Evolutionary conservation across 2,888 invertebrate genomes (phyloP), one percentile per base, ranked within the genome.

Genomic region (Phania funesta): DNA sequence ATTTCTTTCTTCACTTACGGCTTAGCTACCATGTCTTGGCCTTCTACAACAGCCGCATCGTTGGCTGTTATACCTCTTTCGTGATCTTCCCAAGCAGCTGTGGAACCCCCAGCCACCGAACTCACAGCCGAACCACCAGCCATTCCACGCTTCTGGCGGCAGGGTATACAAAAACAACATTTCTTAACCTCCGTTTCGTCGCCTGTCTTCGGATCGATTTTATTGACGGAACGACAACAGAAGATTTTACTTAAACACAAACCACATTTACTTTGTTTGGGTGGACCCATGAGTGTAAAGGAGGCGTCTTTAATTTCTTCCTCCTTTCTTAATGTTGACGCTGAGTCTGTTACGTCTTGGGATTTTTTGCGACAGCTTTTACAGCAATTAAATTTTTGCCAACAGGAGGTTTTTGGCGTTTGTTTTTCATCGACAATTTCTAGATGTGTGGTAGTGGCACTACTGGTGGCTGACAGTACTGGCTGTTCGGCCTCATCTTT

Each of bases 31-130:
- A 92, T 91, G 35, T 93, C 38, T 92, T 86, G 86, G 91, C 93
- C 86, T 92, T 94, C 87, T 93, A 94, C 20, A 92, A 91, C 86
- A 92, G 91, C 84, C 91, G 93, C 86, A 80, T 88, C 87, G n/a
- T 87, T 85, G 22, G 89, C 80, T 6, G 85, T 80, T 32, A 87
- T 88, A 60, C 86, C 89, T 26, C 84, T 83, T 76, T 89, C 89
- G 0, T 89, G 90, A 83, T 90, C 90, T 13, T 86, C 87, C 90
- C 90, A 90, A n/a, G 90, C 90, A 0, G 88, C 88, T 9, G 78
- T 41, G 1, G 82, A 78, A 7, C 79, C 80, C 8, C 75, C 83
- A 11, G 74, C 65, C 54, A 82, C 71, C 1, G 88, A 83, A 44
- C 85, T 84, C 7, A 77, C 52, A 5, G 83, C 58, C 5, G 84